Base-by-base conservation (phyloP, 2,797 vertebrate species). In the Pterois miles region DNA sequence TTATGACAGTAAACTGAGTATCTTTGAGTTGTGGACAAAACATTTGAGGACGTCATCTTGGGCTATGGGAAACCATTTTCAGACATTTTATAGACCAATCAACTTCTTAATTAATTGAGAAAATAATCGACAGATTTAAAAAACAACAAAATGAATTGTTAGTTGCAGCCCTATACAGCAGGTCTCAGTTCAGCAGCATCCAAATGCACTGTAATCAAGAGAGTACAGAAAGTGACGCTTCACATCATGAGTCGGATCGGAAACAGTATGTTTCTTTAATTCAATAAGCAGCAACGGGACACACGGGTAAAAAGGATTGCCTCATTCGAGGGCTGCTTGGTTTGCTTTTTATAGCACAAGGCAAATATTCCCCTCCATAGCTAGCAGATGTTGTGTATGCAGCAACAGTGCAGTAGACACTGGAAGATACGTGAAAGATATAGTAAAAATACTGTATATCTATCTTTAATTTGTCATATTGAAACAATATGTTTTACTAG, bases 191-290 rank as follows among this genome's bases (percentile, higher is more conserved):
- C 52, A 73, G 65, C 36, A 72, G 50, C 54, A 73, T 77, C 65
- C 33, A 71, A 72, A 74, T 78, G 50, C 10, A 72, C 29, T 59
- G 60, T 56, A 71, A 87, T 85, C 60, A 57, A 59, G 50, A 78
- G 52, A 46, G 34, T 12, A 6, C 78, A 84, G 71, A 84, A 74
- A 76, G 27, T 23, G 63, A 79, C 69, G 54, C 33, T 31, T 84
- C 33, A 46, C 50, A 66, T 53, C 43, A 60, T 48, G 22, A 74
- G 34, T 81, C 10, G 9, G 31, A 74, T 22, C 59, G 68, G 52
- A 76, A 84, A 82, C 73, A 72, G 59, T 65, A 27, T 76, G 57
- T 66, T 65, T 70, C n/a, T 87, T 68, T 85, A 71, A 65, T 65
- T 78, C 52, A 80, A 58, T 84, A 72, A 87, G 68, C 31, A 79